Base-by-base conservation (phyloP, 2,113 vertebrate species). In the Anhinga rufa region DNA sequence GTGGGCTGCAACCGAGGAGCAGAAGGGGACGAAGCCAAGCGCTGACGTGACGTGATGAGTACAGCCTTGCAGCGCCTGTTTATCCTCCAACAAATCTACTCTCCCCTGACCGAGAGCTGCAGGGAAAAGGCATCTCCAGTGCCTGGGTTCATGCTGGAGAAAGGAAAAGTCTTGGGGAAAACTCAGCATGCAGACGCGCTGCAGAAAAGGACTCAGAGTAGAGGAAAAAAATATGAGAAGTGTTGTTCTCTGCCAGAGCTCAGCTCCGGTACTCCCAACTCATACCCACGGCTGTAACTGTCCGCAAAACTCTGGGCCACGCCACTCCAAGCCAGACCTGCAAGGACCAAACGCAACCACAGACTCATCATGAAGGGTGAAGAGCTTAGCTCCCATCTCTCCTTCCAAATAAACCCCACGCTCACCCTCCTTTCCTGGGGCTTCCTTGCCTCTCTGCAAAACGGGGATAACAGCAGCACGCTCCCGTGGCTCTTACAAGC, bases 21-120 rank as follows among this genome's bases (percentile, higher is more conserved):
- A 48, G 4, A 2, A 34, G n/a, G 51, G 51, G 44, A 77, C 0
- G 1, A 32, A 52, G 80, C 12, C 82, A 76, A 46, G 40, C 38
- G 34, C 40, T 1, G 3, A 36, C 0, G 0, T 1, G 12, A 12
- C 10, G 62, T 4, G 17, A 38, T 17, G 34, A 51, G 36, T 36
- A 40, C 46, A 48, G 55, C 31, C 31, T 34, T 10, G 20, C 60
- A 24, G 66, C 7, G 74, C 49, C 24, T 52, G 77, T 20, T 36
- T 5, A 7, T 17, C 61, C 38, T 52, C 25, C 3, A 1, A 10
- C 12, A 46, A 44, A n/a, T 2, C 48, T 24, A 1, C 71, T 17
- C 19, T 13, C 24, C 70, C 28, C 7, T 19, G 7, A 57, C 13
- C 0, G 3, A 79, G 31, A 79, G 52, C 71, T 36, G 49, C 44